Evolutionary conservation across 2,113 vertebrate species (phyloP), one percentile per base, ranked within the genome.

Genomic region (Pelecanus crispus): DNA sequence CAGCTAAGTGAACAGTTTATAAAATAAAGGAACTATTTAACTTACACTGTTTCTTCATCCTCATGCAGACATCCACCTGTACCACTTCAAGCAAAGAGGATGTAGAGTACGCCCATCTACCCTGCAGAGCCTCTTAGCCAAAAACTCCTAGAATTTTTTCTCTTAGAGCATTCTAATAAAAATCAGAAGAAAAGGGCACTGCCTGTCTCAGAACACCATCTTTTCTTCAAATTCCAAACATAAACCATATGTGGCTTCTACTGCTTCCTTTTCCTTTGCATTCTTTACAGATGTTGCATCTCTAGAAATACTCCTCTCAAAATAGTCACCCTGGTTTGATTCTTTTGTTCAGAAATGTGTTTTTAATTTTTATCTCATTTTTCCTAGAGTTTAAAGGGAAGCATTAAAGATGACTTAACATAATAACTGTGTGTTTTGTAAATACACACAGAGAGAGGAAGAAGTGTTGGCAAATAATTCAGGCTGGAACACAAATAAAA

Each of bases 301-400:
- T 95, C 75, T 63, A 86, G 80, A 96, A 93, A 94, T 90, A 65
- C 18, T 81, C 11, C 14, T 73, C 32, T 88, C 82, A 79, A 77
- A 91, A 94, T 45, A 96, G 52, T 38, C n/a, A 26, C 28, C 82
- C 19, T 67, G n/a, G 18, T 91, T 79, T 36, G 11, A 26, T 36
- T 59, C 61, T 42, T 70, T 61, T 86, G n/a, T 31, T 7, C 20
- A 24, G 42, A 92, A 95, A 87, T 71, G 28, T 95, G 94, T 13
- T 94, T 84, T 94, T 40, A 71, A 94, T 96, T 94, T 94, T 86
- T 67, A 50, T 77, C 50, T 78, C 28, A 17, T 91, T 67, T 89
- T 90, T 88, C 65, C 32, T 89, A 18, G 20, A 63, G 24, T 91
- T 89, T 89, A 91, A 83, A 73, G n/a, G 52, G 61, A 91, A 79